Evolutionary conservation across 2,113 vertebrate genomes (phyloP), one percentile per base, ranked within the genome.

Genomic region (Chaetodon trifascialis): DNA sequence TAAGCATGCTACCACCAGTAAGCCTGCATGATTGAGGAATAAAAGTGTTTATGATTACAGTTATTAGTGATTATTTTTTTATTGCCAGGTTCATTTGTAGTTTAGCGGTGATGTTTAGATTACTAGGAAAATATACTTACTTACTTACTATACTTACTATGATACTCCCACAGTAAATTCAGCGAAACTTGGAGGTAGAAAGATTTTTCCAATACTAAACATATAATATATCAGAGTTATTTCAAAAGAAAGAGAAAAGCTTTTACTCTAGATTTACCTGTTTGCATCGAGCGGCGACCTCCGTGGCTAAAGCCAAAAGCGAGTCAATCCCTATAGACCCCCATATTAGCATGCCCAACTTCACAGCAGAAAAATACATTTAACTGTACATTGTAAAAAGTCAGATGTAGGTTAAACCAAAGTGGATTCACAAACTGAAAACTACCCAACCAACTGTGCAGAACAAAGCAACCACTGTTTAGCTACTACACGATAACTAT

Each of bases 41-140:
- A 58, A 72, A 54, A 66, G 4, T 30, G 30, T 30, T 71, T 19
- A 38, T 56, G 38, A 49, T 76, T 60, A 69, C 46, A 70, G 25
- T 59, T 42, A 36, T 14, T 42, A 36, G 1, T 56, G 38, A 67
- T 8, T 56, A 11, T 11, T 9, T 44, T 36, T 67, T 2, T 25
- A 15, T 65, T 56, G 38, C 11, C 34, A 5, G 8, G 2, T 38
- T 46, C 42, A 47, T 63, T 52, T 74, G 30, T 7, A 10, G 42
- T 4, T 30, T 40, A 19, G 47, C 4, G 8, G 11, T 34, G 19
- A 5, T 42, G 4, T 42, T 19, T 17, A 59, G 21, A 74, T 68
- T 52, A 59, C 17, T 49, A 17, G n/a, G 64, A 5, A 62, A 62
- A 36, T 12, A 38, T 16, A 47, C n/a, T n/a, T n/a, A n/a, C n/a